A percentile compares a stretch with the other conserved stretches of the same genome.
These are phyloP conservation scores for Ganaspis brasiliensis DNA, from an alignment of 2,888 invertebrate genomes.

Conservation along the genomic window DNA sequence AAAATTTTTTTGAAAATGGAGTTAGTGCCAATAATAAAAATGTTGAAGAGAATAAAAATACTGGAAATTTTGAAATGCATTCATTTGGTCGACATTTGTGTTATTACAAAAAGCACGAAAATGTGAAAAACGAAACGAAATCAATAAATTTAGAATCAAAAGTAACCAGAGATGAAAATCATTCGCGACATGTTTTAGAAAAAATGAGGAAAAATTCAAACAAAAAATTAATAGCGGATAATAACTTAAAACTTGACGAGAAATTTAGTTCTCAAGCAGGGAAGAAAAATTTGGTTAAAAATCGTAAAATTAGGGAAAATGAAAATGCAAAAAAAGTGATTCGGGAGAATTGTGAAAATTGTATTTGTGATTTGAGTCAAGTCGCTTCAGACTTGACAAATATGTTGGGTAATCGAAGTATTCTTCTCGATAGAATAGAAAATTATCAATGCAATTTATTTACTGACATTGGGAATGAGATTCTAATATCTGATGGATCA, in stretches of 20 bases:
- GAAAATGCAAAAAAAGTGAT: slow-evolving; percentile 50
- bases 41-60: too few species aligned
- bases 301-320: slow-evolving; percentile 42
- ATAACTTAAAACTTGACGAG: neutral
- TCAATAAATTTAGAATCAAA: neutral
- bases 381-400: slow-evolving; percentile 61
- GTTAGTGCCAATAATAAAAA: neutral
- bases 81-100: neutral
- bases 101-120: neutral
- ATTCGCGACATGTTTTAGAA: neutral
- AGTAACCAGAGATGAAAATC: too few species aligned
- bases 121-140: neutral
- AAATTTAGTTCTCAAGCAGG: slow-evolving; percentile 47
- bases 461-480: slow-evolving; percentile 66
- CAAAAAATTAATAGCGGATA: neutral
- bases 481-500: slow-evolving; percentile 63
- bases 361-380: slow-evolving; percentile 67
- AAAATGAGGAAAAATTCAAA: neutral
- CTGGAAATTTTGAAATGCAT: neutral
- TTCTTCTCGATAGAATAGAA: slow-evolving; percentile 62
- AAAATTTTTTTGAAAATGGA: neutral
- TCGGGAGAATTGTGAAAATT: slow-evolving; percentile 61
- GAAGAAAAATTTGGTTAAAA: neutral
- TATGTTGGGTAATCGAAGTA: slow-evolving; percentile 57
- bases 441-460: slow-evolving; percentile 67